Conservation (phyloP, 2,113 vertebrate genomes). For the Acrocephalus kingi region DNA sequence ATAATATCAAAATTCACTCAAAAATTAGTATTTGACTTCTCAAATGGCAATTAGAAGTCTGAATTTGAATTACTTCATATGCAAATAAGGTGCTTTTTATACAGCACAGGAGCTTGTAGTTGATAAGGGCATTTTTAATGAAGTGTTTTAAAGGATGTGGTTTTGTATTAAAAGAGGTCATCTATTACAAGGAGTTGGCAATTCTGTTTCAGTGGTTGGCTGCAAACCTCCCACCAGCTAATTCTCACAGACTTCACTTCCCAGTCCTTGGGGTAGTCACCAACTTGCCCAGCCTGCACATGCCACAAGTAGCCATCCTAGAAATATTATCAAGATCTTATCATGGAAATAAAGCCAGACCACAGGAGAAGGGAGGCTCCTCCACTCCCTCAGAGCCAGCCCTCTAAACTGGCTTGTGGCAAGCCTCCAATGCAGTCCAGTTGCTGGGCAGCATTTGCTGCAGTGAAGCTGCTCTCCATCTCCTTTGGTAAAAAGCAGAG, state of each 20-base stretch:
- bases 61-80: background rate
- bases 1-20: background rate
- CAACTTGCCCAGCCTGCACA: background rate
- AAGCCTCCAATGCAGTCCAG: background rate
- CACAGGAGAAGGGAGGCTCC: background rate
- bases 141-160: background rate
- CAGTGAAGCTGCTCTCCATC: background rate
- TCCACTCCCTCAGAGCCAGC: background rate
- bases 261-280: background rate
- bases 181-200: background rate
- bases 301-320: background rate
- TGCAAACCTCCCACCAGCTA: background rate
- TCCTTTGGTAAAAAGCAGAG: background rate
- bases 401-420: background rate
- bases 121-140: background rate
- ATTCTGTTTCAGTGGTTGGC: background rate
- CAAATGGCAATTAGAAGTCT: background rate
- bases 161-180: background rate
- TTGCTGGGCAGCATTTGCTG: background rate
- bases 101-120: background rate
- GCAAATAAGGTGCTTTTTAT: background rate
- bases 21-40: background rate
- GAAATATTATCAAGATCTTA: background rate
- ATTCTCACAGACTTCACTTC: background rate
- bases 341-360: background rate